Base-by-base conservation (phyloP, 2,797 vertebrate genomes). In the Catharus ustulatus region DNA sequence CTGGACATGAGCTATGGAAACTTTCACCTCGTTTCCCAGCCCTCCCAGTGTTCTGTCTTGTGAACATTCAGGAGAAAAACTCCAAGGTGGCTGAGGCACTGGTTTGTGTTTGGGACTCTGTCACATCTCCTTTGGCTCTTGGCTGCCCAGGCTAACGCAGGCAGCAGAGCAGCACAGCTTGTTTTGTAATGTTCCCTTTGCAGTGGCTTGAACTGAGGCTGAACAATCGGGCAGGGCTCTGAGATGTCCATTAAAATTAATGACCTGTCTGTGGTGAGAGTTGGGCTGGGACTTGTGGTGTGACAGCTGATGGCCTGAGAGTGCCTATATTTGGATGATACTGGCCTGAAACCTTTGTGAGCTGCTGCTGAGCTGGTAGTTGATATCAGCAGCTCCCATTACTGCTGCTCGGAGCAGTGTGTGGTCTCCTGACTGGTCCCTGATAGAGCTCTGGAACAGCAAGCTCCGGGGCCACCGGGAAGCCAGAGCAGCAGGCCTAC, bases 381-480 rank as follows among this genome's bases (percentile, higher is more conserved):
- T 71, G 86, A 3, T 87, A 59, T 36, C 92, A 10, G 23, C 21
- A 27, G 45, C 34, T 92, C 36, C 49, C 1, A 1, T n/a, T 64
- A 36, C 14, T 40, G 72, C 68, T 36, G 63, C 45, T 21, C 5
- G 4, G 43, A 86, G 83, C 55, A 21, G 55, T 1, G 58, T 27
- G 2, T 46, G 59, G 77, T 40, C 71, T 87, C 48, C 71, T 48
- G 75, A 61, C 48, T 5, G 38, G 64, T 23, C 42, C 26, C 77
- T 32, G 48, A 49, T 3, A 48, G 42, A 55, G 54, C 84, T 74
- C 62, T 23, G 29, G 42, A 64, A 40, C 48, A 59, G n/a, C 55
- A 3, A 76, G 18, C 38, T 55, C 40, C 0, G 0, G 11, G 81
- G 78, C 67, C 91, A 57, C 73, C 0, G 0, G 4, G n/a, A 9